A percentile compares a stretch with the other conserved stretches of the same genome.
Evolutionary conservation across 2,797 vertebrate species (phyloP).

Genomic region (Neosalanx taihuensis): DNA sequence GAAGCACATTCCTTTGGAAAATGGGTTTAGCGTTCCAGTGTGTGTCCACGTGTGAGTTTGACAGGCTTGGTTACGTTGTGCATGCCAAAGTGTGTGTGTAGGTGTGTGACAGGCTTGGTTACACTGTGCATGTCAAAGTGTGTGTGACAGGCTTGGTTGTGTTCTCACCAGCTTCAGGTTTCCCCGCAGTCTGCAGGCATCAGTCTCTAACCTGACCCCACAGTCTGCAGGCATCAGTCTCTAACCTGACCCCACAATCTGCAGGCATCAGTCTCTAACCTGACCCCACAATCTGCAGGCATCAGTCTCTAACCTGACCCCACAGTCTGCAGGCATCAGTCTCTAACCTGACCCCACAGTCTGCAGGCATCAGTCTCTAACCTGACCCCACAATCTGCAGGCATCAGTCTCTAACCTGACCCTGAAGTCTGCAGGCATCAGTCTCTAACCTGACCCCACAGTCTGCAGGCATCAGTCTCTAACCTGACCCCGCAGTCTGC

Average conservation of each 20-base stretch:
- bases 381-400: conserved; percentile 41
- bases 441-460: conserved; percentile 27
- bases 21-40: too few species aligned
- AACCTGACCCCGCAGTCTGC: conserved; percentile 47
- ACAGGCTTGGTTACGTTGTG: conserved; percentile 16
- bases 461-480: conserved; percentile 32
- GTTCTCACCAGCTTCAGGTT: conserved; percentile 74
- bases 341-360: conserved; percentile 41
- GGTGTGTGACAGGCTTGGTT: not conserved
- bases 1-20: too few species aligned
- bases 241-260: conserved; percentile 36
- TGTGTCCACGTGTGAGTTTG: not conserved
- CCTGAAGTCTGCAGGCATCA: conserved; percentile 47
- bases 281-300: conserved; percentile 48
- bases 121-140: conserved; percentile 33
- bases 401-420: conserved; percentile 30
- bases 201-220: conserved; percentile 32
- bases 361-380: conserved; percentile 36
- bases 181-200: conserved; percentile 52
- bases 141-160: conserved; percentile 36
- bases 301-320: conserved; percentile 3
- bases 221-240: conserved; percentile 46
- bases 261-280: conserved; percentile 33
- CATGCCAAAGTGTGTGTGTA: conserved; percentile 46
- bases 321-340: conserved; percentile 38